A percentile compares a stretch with the other conserved stretches of the same genome.
phyloP scores from a whole-genome alignment of 2,113 vertebrate species.

The Sphaerodactylus townsendi region DNA sequence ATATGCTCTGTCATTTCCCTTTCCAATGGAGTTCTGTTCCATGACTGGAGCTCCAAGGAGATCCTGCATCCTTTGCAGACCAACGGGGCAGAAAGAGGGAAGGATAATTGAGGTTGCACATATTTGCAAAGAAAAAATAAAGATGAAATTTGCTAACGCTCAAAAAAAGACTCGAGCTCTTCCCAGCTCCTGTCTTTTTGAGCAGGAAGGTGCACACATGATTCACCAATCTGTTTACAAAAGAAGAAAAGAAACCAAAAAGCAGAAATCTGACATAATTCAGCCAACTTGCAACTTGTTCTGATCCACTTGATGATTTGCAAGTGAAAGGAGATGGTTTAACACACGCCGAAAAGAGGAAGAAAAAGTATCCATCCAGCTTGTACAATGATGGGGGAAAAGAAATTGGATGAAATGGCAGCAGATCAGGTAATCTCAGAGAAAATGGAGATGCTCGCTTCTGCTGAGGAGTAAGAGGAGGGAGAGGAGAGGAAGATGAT shows the following conservation, averaged over 20 bases:
- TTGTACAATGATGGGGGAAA: slow-evolving; percentile 59
- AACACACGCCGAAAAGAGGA: slow-evolving; percentile 37
- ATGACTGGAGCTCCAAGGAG: neutral
- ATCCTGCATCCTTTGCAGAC: slow-evolving; percentile 24
- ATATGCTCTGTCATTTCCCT: neutral
- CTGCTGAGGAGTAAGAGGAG: slow-evolving; percentile 52
- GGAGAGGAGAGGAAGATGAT: slow-evolving; percentile 39
- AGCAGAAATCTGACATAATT: slow-evolving; percentile 64
- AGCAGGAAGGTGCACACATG: slow-evolving; percentile 53
- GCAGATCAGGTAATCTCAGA: slow-evolving; percentile 73
- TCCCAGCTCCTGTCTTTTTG: slow-evolving; percentile 56
- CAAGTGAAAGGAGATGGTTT: slow-evolving; percentile 67
- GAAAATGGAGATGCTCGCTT: slow-evolving; percentile 71
- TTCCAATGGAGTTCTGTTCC: neutral
- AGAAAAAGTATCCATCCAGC: slow-evolving; percentile 53
- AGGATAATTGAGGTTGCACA: slow-evolving; percentile 29
- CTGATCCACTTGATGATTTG: slow-evolving; percentile 61
- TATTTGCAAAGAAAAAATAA: slow-evolving; percentile 35
- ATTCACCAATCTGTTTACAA: slow-evolving; percentile 64
- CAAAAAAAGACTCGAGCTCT: slow-evolving; percentile 58
- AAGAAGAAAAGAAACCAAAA: slow-evolving; percentile 45
- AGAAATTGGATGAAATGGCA: slow-evolving; percentile 67
- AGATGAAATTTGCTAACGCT: slow-evolving; percentile 43
- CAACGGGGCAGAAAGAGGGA: slow-evolving; percentile 19
- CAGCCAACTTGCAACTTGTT: slow-evolving; percentile 59